Base-by-base conservation (phyloP, 2,797 vertebrate species). In the Labroides dimidiatus region DNA sequence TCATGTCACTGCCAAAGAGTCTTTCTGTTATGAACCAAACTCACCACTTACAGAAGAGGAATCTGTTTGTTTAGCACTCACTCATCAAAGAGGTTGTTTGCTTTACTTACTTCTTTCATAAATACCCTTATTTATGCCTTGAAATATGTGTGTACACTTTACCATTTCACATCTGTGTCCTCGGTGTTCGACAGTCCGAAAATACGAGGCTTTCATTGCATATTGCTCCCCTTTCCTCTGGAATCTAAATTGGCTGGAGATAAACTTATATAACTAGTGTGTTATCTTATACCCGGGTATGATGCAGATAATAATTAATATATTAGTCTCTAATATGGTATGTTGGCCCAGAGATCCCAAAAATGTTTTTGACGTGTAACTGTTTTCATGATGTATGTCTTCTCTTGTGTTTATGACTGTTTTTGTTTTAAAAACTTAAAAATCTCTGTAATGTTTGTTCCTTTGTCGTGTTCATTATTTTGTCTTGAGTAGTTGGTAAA, bases 221-320 rank as follows among this genome's bases (percentile, higher is more conserved):
- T 85, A 88, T 87, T 84, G 80, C 75, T 73, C 56, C 72, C 61
- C 64, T 49, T 64, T 49, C 50, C 56, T 72, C 54, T 72, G 20
- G 41, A 75, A 55, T 70, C 63, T 55, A 13, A 79, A 90, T 86
- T 87, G 89, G 84, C 84, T 80, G 69, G 44, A 69, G 80, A 81
- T 80, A 48, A 85, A 78, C 45, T 37, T 71, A 84, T 85, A 86
- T 76, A 71, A 81, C 80, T 43, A 42, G 72, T 77, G 84, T 89
- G 76, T 87, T 85, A 84, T 84, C 62, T 81, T 84, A 87, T 87
- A 82, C 69, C 68, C 69, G 64, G 70, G 24, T 89, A 86, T 81
- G 81, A 85, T 90, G 73, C 81, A 87, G 78, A 86, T 86, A 76
- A 64, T 89, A 87, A 86, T 85, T 67, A 85, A 77, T 81, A 87